Base-by-base conservation (phyloP, 2,113 vertebrate genomes). In the Myotis brandtii region DNA sequence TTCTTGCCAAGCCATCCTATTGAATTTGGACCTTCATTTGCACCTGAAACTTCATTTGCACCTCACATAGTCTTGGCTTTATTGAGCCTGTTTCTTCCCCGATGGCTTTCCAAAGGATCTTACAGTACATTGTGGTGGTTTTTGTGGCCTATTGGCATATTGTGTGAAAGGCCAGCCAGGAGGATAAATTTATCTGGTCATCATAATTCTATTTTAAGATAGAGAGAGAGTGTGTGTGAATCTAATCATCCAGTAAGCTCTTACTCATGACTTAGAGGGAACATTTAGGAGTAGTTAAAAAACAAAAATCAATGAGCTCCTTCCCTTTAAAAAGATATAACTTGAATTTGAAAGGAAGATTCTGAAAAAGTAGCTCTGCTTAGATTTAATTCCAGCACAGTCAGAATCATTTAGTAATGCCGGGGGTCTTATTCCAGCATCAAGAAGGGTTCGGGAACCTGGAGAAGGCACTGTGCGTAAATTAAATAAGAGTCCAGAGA, bases 341-440 rank as follows among this genome's bases (percentile, higher is more conserved):
- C 27, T 72, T 83, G 52, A 89, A 83, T 89, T 95, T 67, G 21
- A 89, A 89, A 92, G 20, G 10, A 34, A 1, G 30, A 10, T 89
- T 95, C n/a, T 75, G 34, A n/a, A 87, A 86, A 69, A 25, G 43
- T 34, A 91, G 4, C 23, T 92, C 37, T 62, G 89, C 30, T 89
- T 79, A 50, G 9, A 34, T 91, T 93, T 90, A 66, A 82, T 95
- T 91, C 23, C 56, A 84, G 64, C 34, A 66, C 8, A 86, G 9
- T 67, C 12, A 40, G 18, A 84, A 62, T 62, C 32, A 90, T 95
- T 93, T 20, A 70, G 8, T 64, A 46, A 46, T 46, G 46, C 46
- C 46, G 10, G 46, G 46, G 46, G 46, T 46, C 46, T 46, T 46
- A 10, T 46, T 46, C 46, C 46, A 46, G 46, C 46, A 46, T 46